Conservation (phyloP, 2,113 vertebrate species). For the Orthochromis indermauri region DNA sequence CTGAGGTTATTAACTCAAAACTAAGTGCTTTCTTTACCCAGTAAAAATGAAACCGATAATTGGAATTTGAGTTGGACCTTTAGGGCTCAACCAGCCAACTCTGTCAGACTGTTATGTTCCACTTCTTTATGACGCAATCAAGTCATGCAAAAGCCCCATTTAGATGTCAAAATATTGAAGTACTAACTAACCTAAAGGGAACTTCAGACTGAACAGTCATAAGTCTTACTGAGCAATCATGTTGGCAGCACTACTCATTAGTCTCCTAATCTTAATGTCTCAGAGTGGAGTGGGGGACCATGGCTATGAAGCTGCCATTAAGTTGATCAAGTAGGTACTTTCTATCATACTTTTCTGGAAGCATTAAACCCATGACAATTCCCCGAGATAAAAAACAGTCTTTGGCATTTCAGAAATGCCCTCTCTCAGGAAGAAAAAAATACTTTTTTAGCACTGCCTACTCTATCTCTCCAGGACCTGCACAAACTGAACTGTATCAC, state of each 20-base stretch:
- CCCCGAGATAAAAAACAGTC: neutral
- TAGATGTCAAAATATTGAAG: slow-evolving; percentile 9
- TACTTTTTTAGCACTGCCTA: neutral
- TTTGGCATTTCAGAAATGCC: neutral
- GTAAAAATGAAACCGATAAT: neutral
- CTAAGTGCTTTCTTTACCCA: neutral
- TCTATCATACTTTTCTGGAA: neutral
- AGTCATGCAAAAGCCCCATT: neutral
- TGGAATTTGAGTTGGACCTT: neutral
- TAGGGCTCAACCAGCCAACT: neutral
- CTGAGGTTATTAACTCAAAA: neutral
- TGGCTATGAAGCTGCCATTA: neutral
- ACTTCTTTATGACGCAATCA: neutral
- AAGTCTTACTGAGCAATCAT: neutral
- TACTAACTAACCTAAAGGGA: slow-evolving; percentile 3
- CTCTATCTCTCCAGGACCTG: neutral
- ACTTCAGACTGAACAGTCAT: neutral
- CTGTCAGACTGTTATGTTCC: neutral
- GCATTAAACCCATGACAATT: neutral
- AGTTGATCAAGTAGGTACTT: neutral
- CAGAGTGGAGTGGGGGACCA: neutral
- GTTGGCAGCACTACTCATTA: slow-evolving; percentile 15
- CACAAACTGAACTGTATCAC: neutral
- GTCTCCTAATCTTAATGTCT: slow-evolving; percentile 16
- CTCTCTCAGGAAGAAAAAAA: neutral